A percentile compares a stretch with the other conserved stretches of the same genome.
Evolutionary conservation across 2,888 invertebrate genomes (phyloP).

Genomic region (Gymnoscelis rufifasciata): DNA sequence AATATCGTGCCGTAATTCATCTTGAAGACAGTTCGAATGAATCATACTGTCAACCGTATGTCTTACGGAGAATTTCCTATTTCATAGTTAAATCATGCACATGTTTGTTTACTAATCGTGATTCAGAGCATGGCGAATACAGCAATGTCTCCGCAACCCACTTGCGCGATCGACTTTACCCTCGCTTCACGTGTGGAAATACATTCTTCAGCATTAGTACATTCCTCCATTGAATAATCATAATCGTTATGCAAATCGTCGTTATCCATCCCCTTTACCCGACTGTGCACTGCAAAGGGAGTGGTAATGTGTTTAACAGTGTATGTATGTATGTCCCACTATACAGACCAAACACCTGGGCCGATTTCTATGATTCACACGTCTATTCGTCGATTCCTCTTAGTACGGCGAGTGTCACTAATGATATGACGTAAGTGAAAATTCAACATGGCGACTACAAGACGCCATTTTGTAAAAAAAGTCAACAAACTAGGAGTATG

Average conservation of each 20-base stretch:
- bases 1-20: background rate
- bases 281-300: no score
- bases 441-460: no score
- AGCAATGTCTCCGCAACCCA: slow-evolving; percentile 42
- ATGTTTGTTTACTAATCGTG: slow-evolving; percentile 34
- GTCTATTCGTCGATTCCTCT: no score
- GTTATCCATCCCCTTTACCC: background rate
- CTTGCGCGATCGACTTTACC: slow-evolving; percentile 40
- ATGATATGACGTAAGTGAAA: no score
- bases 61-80: slow-evolving; percentile 19
- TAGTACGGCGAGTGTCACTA: no score
- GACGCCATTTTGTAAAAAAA: no score
- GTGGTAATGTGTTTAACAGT: no score
- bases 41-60: slow-evolving; percentile 11
- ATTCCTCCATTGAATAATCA: background rate
- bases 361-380: no score
- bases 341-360: no score
- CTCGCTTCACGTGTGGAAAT: slow-evolving; percentile 15
- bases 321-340: no score
- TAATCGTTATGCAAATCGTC: background rate
- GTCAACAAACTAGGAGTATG: no score
- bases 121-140: slow-evolving; percentile 56
- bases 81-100: slow-evolving; percentile 11
- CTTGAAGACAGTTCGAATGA: slow-evolving; percentile 11
- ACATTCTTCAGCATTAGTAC: background rate